Evolutionary conservation across 1,140 invertebrate species (phyloP).

Genomic region (Augochlora pura): DNA sequence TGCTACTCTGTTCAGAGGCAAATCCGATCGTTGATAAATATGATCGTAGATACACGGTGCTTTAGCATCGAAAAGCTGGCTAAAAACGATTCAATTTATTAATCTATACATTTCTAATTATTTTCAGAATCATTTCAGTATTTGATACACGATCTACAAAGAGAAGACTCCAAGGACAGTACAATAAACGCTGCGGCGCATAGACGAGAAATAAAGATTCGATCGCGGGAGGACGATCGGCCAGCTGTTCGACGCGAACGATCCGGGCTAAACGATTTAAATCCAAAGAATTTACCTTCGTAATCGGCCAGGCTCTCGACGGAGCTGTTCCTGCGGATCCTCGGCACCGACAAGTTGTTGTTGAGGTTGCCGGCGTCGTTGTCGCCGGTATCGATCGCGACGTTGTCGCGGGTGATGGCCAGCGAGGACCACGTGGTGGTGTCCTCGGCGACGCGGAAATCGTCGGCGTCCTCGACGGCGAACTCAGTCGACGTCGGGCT

Average conservation of each 20-base stretch:
- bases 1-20: too few relatives aligned
- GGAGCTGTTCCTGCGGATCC: conserved; percentile 71
- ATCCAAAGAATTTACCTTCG: conserved; percentile 68
- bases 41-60: too few relatives aligned
- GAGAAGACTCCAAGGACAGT: too few relatives aligned
- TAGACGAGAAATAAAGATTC: too few relatives aligned
- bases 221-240: too few relatives aligned
- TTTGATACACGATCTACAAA: too few relatives aligned
- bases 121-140: too few relatives aligned
- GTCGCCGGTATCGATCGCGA: conserved; percentile 53
- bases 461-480: conserved; percentile 54
- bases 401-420: conserved; percentile 71
- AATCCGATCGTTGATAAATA: too few relatives aligned
- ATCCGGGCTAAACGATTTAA: not conserved
- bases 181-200: too few relatives aligned
- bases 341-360: conserved; percentile 74
- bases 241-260: not conserved
- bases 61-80: too few relatives aligned
- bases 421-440: conserved; percentile 76
- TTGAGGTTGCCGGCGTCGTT: conserved; percentile 74
- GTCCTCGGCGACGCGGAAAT: conserved; percentile 73
- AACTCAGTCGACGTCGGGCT: conserved; percentile 22
- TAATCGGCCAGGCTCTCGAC: conserved; percentile 77
- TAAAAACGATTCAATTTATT: too few relatives aligned
- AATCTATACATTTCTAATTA: too few relatives aligned